These are phyloP conservation scores for Xerus inauris DNA, from an alignment of 2,113 vertebrate species.

Conservation along the genomic window DNA sequence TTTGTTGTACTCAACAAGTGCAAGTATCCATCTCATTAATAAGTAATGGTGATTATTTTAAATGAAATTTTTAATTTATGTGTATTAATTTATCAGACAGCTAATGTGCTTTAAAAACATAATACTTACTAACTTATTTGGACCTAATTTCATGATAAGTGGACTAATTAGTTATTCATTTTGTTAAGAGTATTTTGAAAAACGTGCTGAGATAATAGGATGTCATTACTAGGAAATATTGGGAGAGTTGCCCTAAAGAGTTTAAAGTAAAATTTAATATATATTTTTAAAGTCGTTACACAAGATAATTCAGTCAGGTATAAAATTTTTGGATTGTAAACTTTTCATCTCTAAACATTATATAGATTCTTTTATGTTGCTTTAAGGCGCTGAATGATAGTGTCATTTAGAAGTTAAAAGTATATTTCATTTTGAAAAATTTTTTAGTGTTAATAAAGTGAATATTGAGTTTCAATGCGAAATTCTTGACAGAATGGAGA, in stretches of 20 bases:
- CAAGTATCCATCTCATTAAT: neutral
- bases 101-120: neutral
- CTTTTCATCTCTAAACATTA: neutral
- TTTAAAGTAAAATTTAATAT: neutral
- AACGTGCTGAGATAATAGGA: neutral
- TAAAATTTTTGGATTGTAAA: neutral
- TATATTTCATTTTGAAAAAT: neutral
- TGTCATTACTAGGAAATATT: neutral
- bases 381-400: neutral
- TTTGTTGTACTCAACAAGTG: neutral
- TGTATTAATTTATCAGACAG: neutral
- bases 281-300: neutral
- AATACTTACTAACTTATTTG: neutral
- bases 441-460: neutral
- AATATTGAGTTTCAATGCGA: neutral
- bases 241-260: neutral
- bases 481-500: neutral
- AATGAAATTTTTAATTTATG: neutral
- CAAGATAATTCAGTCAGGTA: constrained; percentile 16
- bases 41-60: neutral
- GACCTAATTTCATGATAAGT: neutral
- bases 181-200: neutral
- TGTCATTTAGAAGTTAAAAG: neutral
- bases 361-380: neutral
- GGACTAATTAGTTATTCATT: neutral